Evolutionary conservation across 1,140 invertebrate genomes (phyloP), one percentile per base, ranked within the genome.

Genomic region (Aphelenchoides besseyi): DNA sequence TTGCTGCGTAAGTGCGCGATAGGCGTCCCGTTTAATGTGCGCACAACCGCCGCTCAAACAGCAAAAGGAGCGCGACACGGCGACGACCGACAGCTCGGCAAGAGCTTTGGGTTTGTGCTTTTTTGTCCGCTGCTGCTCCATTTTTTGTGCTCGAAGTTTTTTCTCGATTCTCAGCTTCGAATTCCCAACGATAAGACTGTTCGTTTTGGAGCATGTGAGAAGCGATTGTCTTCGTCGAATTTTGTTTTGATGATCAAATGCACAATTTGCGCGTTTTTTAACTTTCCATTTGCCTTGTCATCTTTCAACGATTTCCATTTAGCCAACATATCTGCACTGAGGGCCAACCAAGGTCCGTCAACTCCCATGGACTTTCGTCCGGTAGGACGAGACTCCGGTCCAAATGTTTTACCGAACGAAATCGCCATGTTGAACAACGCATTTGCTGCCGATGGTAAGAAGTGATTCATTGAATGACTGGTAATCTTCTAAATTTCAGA

Each of bases 301-400:
- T n/a, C n/a, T n/a, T n/a, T n/a, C n/a, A n/a, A 12, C 41, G 12
- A 23, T 48, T 23, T 23, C 12, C 41, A 8, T 59, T 59, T 23
- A 59, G 55, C 55, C 5, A 59, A 59, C 18, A 59, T 59, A 5
- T 18, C 55, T 8, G 55, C 55, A 59, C 18, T 18, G 55, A 1
- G 63, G 30, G n/a, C 59, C n/a, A 61, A 52, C 30, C 59, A n/a
- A 30, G 30, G 59, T 61, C 16, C 30, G 33, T 30, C 59, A 16
- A 32, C 30, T 23, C 36, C 63, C 12, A 66, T 66, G 63, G 63
- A 66, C 63, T 66, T 41, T 37, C 63, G 63, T 33, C 63, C 63
- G 12, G 1, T 32, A 30, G 63, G 63, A 12, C 63, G 63, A 37
- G 63, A 66, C 16, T 18, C 12, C n/a, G 63, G 5, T 8, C 55